Percentiles rank a stretch among this genome's conserved stretches.
Conservation (phyloP, 1,140 invertebrate genomes). For the Trachymyrmex cornetzi region DNA sequence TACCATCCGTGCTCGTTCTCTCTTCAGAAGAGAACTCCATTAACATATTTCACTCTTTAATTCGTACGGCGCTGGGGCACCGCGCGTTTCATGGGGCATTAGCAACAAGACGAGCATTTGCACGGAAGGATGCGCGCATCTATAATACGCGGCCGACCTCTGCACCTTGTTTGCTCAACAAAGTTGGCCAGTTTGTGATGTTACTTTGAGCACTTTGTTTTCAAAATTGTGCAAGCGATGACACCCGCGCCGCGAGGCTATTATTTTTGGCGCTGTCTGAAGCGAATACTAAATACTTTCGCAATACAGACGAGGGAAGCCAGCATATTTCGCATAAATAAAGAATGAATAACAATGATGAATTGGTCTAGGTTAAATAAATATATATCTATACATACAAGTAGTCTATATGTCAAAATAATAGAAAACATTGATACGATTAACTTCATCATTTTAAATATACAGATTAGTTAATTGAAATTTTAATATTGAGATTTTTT, state of each 20-base stretch:
- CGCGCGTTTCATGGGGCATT: constrained; percentile 82
- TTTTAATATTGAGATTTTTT: neutral
- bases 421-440: neutral
- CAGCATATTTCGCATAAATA: neutral
- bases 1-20: constrained; percentile 79
- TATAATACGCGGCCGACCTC: neutral
- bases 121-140: constrained; percentile 9
- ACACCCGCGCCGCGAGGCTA: neutral
- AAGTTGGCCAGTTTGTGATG: constrained; percentile 34
- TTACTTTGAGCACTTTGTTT: constrained; percentile 35
- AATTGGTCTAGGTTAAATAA: neutral
- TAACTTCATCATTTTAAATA: neutral
- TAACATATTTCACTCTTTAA: constrained; percentile 85
- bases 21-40: constrained; percentile 78
- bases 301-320: constrained; percentile 2
- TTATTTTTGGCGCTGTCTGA: constrained; percentile 32
- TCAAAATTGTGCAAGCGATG: constrained; percentile 30
- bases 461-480: neutral
- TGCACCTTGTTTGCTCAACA: constrained; percentile 25
- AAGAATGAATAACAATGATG: neutral
- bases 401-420: neutral
- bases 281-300: constrained; percentile 21
- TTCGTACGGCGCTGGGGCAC: constrained; percentile 77
- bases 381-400: neutral
- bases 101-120: constrained; percentile 76